Evolutionary conservation across 2,888 invertebrate species (phyloP).

Genomic region (Drosophila parthenogenetica): DNA sequence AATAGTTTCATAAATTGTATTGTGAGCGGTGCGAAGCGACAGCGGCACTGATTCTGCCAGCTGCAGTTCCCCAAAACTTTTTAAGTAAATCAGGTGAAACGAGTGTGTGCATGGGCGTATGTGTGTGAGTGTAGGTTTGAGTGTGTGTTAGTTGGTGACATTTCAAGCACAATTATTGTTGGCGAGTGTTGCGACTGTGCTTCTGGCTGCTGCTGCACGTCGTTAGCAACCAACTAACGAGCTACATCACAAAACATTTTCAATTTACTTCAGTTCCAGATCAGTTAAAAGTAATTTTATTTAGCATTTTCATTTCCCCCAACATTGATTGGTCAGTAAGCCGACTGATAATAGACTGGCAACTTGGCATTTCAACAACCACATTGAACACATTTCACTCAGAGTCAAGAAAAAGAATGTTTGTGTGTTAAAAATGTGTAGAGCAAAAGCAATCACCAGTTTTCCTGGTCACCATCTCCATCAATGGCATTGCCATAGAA

Average conservation of each 20-base stretch:
- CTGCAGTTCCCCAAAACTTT: conserved; percentile 42
- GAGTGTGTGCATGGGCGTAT: not conserved
- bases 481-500: conserved; percentile 22
- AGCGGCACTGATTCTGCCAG: conserved; percentile 30
- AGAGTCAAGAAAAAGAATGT: conserved; percentile 15
- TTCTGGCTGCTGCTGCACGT: not conserved
- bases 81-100: conserved; percentile 45
- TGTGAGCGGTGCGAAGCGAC: conserved; percentile 9
- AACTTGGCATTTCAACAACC: conserved; percentile 1
- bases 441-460: conserved; percentile 40
- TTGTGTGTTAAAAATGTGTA: conserved; percentile 4
- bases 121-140: not conserved
- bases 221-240: not conserved
- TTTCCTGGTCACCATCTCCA: conserved; percentile 18
- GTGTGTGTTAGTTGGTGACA: conserved; percentile 31
- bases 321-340: conserved; percentile 4
- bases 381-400: conserved; percentile 11
- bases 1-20: conserved; percentile 60
- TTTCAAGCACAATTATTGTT: conserved; percentile 32
- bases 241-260: not conserved
- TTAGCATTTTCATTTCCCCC: not conserved
- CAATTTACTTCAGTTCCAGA: not conserved
- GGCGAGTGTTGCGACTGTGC: conserved; percentile 1
- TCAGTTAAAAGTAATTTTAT: not conserved
- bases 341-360: conserved; percentile 10